Evolutionary conservation across 2,888 invertebrate species (phyloP).

Genomic region (Drosophila anomalipes): DNA sequence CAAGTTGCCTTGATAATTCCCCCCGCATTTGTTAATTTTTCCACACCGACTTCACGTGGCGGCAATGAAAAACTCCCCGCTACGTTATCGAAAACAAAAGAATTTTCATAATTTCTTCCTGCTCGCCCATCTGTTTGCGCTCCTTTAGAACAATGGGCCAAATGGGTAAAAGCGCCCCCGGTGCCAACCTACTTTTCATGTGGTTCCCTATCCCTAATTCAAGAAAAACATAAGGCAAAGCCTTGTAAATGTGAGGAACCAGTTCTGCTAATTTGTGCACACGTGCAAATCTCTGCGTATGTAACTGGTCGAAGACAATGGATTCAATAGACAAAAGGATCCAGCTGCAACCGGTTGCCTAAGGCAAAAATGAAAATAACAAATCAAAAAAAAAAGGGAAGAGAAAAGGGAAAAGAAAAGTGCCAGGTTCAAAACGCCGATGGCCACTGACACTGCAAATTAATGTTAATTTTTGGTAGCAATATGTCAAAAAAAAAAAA

Average conservation of each 20-base stretch:
- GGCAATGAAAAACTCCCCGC: conserved; percentile 31
- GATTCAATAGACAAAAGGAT: conserved; percentile 54
- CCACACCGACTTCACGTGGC: conserved; percentile 39
- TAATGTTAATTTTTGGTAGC: conserved; percentile 75
- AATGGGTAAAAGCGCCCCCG: conserved; percentile 56
- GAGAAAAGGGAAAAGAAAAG: conserved; percentile 12
- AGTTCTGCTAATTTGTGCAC: conserved; percentile 79
- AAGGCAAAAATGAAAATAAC: not conserved
- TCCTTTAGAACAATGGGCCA: conserved; percentile 55
- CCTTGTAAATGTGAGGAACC: conserved; percentile 56
- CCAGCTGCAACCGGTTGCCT: conserved; percentile 50
- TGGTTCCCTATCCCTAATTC: conserved; percentile 38
- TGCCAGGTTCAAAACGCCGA: conserved; percentile 60
- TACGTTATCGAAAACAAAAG: conserved; percentile 50
- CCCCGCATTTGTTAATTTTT: conserved; percentile 36
- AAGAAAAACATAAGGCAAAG: conserved; percentile 55
- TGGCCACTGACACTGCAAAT: conserved; percentile 74
- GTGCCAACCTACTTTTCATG: conserved; percentile 50
- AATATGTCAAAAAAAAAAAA: conserved; percentile 68
- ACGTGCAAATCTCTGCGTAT: conserved; percentile 67
- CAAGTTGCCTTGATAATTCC: not conserved
- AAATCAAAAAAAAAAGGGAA: not conserved
- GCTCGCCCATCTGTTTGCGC: conserved; percentile 54
- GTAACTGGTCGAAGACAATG: conserved; percentile 50
- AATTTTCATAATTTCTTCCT: conserved; percentile 66